Evolutionary conservation across 2,797 vertebrate species (phyloP).

Genomic region (Scomberomorus guttatus): DNA sequence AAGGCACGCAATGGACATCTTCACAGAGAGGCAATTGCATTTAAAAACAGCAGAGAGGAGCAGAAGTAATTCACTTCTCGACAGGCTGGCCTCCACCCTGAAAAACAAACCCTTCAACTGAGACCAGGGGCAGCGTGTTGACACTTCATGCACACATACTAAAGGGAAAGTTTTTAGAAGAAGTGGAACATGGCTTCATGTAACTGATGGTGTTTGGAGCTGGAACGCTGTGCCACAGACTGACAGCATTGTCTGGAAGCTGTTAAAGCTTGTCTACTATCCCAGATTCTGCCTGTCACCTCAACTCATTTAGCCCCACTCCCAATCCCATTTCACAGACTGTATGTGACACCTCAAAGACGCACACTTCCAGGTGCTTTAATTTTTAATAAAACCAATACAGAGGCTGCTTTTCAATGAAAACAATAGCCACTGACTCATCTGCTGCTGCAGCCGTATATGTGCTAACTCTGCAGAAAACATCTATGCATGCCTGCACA

Average conservation of each 20-base stretch:
- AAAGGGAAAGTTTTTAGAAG: conserved; percentile 1
- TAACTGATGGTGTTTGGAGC: background rate
- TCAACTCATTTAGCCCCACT: conserved; percentile 40
- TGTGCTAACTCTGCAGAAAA: conserved; percentile 37
- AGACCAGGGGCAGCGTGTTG: background rate
- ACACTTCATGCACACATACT: background rate
- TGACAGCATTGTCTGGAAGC: conserved; percentile 40
- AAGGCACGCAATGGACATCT: background rate
- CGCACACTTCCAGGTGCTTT: conserved; percentile 32
- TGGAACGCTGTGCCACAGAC: conserved; percentile 1
- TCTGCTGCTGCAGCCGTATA: conserved; percentile 46
- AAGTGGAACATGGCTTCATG: conserved; percentile 13
- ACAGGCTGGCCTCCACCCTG: background rate
- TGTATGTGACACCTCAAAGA: conserved; percentile 46
- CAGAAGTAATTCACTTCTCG: conserved; percentile 17
- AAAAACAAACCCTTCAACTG: background rate
- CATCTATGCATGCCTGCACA: background rate
- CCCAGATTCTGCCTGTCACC: conserved; percentile 37
- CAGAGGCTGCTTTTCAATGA: conserved; percentile 25
- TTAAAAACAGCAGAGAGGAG: background rate
- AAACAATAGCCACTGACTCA: conserved; percentile 60
- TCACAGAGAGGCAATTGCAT: conserved; percentile 31
- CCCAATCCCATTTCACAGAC: conserved; percentile 31
- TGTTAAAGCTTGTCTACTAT: conserved; percentile 26
- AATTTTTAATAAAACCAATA: conserved; percentile 51